Base-by-base conservation (phyloP, 2,113 vertebrate species). In the Fregetta grallaria region DNA sequence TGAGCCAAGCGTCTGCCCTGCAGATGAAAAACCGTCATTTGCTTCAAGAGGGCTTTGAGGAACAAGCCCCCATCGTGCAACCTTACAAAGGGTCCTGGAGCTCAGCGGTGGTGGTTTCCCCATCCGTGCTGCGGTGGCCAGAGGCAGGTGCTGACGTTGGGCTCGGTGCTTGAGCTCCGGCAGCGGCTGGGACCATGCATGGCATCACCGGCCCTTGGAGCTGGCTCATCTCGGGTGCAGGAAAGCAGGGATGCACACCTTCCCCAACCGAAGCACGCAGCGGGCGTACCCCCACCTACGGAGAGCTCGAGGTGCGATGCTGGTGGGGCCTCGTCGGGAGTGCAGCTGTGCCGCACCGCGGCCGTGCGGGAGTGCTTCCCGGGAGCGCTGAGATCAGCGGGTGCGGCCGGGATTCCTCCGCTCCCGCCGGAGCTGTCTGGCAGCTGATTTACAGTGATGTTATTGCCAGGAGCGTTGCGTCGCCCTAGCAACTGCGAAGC, bases 381-480 rank as follows among this genome's bases (percentile, higher is more conserved):
- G 1, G 18, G 84, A 78, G 91, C 29, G 6, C 82, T 95, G 93
- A 95, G 92, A 83, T 95, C 92, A 88, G 86, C 29, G 94, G 94
- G 94, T 40, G 94, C 40, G 92, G 92, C 89, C 22, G 47, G 94
- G 90, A 94, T 95, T 96, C 96, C 92, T 95, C 18, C 3, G 70
- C 83, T 97, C 95, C 80, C 84, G 3, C 21, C 1, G 62, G 94
- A 63, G 77, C 56, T 61, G 55, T 86, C 88, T 80, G 87, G 71
- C 21, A 3, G 88, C 58, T 88, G 82, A 92, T 95, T 83, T 94
- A 94, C 17, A 0, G n/a, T 4, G n/a, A 32, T 95, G 93, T 96
- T 96, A 47, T 90, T 96, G 94, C 94, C 79, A 79, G 90, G 16
- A 78, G 44, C 36, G 4, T 52, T 79, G 78, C 0, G 79, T 95